A percentile compares a stretch with the other conserved stretches of the same genome.
Conservation (phyloP, 2,888 invertebrate genomes). For the Serripes groenlandicus region DNA sequence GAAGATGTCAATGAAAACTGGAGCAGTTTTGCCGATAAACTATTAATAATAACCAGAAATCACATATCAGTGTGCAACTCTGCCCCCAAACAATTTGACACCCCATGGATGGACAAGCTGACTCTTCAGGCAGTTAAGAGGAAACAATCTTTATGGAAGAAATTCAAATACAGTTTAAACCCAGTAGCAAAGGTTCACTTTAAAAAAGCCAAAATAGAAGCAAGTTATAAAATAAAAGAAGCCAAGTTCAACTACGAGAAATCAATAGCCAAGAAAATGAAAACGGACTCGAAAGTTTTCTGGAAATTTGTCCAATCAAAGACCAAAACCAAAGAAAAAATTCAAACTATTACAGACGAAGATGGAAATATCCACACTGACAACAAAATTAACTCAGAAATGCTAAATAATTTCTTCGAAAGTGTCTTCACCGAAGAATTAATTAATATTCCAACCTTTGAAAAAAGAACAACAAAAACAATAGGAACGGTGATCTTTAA, state of each 20-base stretch:
- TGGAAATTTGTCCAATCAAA: neutral
- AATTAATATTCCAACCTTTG: conserved; percentile 9
- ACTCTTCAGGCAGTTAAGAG: too few species aligned
- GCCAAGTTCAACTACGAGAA: conserved; percentile 5
- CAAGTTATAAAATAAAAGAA: conserved; percentile 1
- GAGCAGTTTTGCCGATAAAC: conserved; percentile 15
- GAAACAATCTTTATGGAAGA: too few species aligned
- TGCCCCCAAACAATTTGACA: neutral
- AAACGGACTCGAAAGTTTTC: neutral
- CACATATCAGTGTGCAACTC: conserved; percentile 14
- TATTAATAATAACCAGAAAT: conserved; percentile 5
- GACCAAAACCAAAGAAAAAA: conserved; percentile 2
- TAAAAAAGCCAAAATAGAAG: neutral
- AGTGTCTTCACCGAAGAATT: conserved; percentile 17
- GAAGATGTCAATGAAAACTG: conserved; percentile 3
- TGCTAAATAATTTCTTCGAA: neutral
- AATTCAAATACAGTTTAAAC: too few species aligned
- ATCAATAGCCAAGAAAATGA: neutral
- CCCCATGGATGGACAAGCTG: conserved; percentile 22
- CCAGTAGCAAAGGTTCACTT: neutral
- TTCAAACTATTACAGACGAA: neutral
- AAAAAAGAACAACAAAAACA: conserved; percentile 1
- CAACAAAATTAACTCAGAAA: neutral
- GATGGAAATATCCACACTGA: neutral
- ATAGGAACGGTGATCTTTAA: neutral